A percentile compares a stretch with the other conserved stretches of the same genome.
phyloP scores from a whole-genome alignment of 2,888 invertebrate genomes.

The Julus scandinavius region DNA sequence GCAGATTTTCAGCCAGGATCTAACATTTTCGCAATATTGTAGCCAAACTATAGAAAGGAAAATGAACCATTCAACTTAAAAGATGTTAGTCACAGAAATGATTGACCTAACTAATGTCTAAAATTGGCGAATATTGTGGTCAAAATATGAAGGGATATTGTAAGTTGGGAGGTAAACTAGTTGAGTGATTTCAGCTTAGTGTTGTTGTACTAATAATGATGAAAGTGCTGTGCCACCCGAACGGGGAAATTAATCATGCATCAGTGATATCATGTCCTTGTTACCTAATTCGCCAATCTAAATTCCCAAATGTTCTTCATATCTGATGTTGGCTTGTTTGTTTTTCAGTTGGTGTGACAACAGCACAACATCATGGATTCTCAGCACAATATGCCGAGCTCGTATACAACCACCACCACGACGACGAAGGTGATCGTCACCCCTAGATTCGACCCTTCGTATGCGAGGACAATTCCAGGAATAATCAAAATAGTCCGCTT shows the following conservation, averaged over 20 bases:
- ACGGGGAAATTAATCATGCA: neutral
- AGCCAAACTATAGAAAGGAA: too few relatives aligned
- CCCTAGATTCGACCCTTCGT: constrained; percentile 78
- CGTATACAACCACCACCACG: constrained; percentile 72
- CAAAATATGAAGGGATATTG: too few relatives aligned
- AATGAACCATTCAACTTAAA: too few relatives aligned
- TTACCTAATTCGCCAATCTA: neutral
- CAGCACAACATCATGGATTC: constrained; percentile 9
- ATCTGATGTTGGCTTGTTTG: neutral
- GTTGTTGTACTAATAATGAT: neutral
- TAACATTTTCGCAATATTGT: too few relatives aligned
- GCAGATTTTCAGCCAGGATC: too few relatives aligned
- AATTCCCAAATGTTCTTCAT: neutral
- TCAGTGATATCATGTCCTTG: neutral
- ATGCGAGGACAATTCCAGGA: constrained; percentile 78
- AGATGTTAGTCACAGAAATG: too few relatives aligned
- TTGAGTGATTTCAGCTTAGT: neutral
- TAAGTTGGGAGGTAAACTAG: neutral
- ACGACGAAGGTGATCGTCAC: constrained; percentile 68
- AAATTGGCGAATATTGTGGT: too few relatives aligned
- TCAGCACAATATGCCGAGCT: constrained; percentile 18
- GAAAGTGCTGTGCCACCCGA: neutral
- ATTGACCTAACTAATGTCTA: too few relatives aligned
- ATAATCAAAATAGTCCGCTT: constrained; percentile 80
- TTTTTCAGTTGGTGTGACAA: constrained; percentile 28